These are phyloP conservation scores for Pteropus alecto DNA, from an alignment of 2,113 vertebrate genomes.

Conservation along the genomic window DNA sequence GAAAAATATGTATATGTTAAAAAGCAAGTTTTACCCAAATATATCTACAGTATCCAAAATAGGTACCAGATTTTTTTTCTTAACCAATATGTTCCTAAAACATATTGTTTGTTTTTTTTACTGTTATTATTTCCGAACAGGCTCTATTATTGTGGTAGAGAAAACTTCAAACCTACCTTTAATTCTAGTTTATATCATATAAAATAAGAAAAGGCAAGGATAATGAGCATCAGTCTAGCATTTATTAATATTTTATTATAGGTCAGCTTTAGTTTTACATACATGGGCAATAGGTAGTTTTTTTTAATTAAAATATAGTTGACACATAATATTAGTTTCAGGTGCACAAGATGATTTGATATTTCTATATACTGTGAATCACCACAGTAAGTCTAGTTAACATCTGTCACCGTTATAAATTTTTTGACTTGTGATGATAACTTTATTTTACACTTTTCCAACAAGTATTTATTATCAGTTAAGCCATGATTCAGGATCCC, in stretches of 20 bases:
- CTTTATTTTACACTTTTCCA: no score
- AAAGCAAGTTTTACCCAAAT: not conserved
- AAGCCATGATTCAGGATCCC: no score
- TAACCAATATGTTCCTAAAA: not conserved
- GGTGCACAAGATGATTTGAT: not conserved
- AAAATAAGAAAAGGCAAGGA: not conserved
- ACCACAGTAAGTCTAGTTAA: not conserved
- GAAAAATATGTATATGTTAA: conserved; percentile 1
- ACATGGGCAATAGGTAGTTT: not conserved
- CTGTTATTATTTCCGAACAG: not conserved
- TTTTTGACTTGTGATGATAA: not conserved
- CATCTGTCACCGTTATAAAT: not conserved
- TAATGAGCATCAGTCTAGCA: not conserved
- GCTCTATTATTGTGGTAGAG: not conserved
- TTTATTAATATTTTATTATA: not conserved
- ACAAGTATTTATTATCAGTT: no score
- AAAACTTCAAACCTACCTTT: not conserved
- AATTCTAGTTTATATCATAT: not conserved
- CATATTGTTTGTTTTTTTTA: not conserved
- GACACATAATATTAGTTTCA: not conserved
- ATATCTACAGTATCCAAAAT: not conserved
- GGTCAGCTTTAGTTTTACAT: conserved; percentile 27
- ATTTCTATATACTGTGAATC: not conserved
- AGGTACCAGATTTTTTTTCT: not conserved
- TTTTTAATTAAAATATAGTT: not conserved